Conservation (phyloP, 2,113 vertebrate genomes). For the Amphiprion ocellaris region DNA sequence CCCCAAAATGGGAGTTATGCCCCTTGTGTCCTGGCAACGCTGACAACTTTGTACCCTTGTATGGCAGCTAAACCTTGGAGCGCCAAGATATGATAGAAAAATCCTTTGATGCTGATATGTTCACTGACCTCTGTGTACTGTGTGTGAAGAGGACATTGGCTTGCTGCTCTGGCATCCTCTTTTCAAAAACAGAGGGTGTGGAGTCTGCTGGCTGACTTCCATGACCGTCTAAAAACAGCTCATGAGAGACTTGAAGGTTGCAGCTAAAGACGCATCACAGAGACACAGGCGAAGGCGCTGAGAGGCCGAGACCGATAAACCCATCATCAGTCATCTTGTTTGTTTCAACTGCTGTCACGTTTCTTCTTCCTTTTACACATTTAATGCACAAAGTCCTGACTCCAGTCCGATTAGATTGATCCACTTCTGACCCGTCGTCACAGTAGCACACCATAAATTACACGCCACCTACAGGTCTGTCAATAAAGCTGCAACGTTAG, state of each 20-base stretch:
- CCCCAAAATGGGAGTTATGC: too few relatives aligned
- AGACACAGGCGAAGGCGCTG: background rate
- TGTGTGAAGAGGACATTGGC: slow-evolving; percentile 32
- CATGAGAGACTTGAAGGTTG: slow-evolving; percentile 40
- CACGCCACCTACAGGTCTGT: slow-evolving; percentile 11
- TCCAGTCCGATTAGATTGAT: slow-evolving; percentile 27
- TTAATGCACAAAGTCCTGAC: slow-evolving; percentile 7
- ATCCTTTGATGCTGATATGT: slow-evolving; percentile 2
- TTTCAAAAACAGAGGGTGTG: slow-evolving; percentile 24
- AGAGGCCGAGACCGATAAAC: background rate
- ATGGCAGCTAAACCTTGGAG: background rate
- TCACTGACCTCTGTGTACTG: slow-evolving; percentile 17
- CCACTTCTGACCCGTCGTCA: background rate
- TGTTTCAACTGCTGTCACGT: background rate
- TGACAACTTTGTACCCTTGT: background rate
- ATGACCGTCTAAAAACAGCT: slow-evolving; percentile 52
- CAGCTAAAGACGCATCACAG: slow-evolving; percentile 32
- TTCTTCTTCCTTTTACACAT: background rate
- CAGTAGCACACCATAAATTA: slow-evolving; percentile 16
- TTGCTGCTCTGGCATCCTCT: slow-evolving; percentile 17
- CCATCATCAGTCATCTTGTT: background rate
- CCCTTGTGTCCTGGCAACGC: too few relatives aligned
- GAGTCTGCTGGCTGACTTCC: slow-evolving; percentile 52
- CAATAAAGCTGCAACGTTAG: slow-evolving; percentile 23
- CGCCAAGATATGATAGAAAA: slow-evolving; percentile 5